Evolutionary conservation across 2,888 invertebrate species (phyloP), one percentile per base, ranked within the genome.

Genomic region (Alsophila aescularia): DNA sequence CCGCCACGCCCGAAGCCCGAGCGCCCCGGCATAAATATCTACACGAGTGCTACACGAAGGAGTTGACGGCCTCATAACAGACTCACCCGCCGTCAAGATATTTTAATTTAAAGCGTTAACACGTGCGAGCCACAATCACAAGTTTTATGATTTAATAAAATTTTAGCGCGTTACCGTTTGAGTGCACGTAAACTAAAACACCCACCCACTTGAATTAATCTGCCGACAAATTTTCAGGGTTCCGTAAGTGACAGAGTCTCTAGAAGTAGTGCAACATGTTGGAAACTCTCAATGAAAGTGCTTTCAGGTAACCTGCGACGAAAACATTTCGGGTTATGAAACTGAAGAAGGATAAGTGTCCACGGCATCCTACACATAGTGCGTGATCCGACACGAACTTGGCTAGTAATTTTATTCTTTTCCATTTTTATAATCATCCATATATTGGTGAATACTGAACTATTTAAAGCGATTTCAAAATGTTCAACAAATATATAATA

Each of bases 61-160:
- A 68, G 67, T 68, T 74, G 75, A 77, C 70, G 73, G 62, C 69
- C 70, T 69, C 73, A 70, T 73, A 76, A 69, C 71, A 67, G 53
- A 75, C 62, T 66, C 56, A 75, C 62, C 66, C 56, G 51, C 60
- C 66, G 64, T 61, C 59, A 59, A 72, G 64, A 74, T 70, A 72
- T 76, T 80, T 77, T 78, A 77, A 81, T 75, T 81, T 76, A 71
- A 70, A 75, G 57, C 69, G 64, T 55, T 68, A 70, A 71, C 67
- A 71, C 67, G 69, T 69, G 69, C 57, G 56, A 62, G 50, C 59
- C 52, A 60, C 68, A 73, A 79, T 73, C 73, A 73, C 57, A 61
- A 67, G 53, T 64, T 76, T 74, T 74, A 75, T 61, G 71, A 67
- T 61, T 64, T 62, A 56, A 67, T 74, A 67, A 70, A 70, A 67